Evolutionary conservation across 2,888 invertebrate genomes (phyloP).

Genomic region (Metellina segmentata): DNA sequence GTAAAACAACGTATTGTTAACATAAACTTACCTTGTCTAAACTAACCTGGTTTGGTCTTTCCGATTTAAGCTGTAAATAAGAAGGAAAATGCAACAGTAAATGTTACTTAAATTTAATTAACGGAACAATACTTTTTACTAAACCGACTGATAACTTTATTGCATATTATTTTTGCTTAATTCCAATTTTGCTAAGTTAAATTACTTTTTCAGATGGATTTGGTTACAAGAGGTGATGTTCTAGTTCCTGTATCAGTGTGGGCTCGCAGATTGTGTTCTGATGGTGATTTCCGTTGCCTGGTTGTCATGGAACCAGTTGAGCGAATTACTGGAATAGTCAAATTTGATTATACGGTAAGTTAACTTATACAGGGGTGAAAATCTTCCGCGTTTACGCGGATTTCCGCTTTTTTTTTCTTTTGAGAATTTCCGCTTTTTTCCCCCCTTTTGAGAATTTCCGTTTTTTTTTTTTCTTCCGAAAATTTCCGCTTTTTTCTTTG

Average conservation of each 20-base stretch:
- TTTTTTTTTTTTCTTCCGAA: too few relatives aligned
- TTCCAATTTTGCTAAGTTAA: neutral
- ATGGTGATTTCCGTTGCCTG: conserved; percentile 83
- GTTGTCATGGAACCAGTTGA: conserved; percentile 86
- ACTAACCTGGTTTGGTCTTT: too few relatives aligned
- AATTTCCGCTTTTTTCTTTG: too few relatives aligned
- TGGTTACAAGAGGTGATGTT: conserved; percentile 84
- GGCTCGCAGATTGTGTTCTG: conserved; percentile 82
- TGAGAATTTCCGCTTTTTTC: too few relatives aligned
- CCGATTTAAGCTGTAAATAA: too few relatives aligned
- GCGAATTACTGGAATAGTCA: conserved; percentile 84
- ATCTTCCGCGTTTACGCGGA: too few relatives aligned
- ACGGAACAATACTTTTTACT: neutral
- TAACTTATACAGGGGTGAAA: too few relatives aligned
- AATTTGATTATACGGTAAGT: conserved; percentile 55
- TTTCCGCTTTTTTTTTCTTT: too few relatives aligned
- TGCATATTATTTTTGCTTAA: neutral
- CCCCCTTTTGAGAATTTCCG: too few relatives aligned
- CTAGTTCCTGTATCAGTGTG: conserved; percentile 86
- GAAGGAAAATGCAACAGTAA: too few relatives aligned
- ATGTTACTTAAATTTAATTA: neutral
- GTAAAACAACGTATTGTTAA: too few relatives aligned
- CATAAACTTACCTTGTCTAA: too few relatives aligned
- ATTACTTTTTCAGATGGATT: conserved; percentile 84
- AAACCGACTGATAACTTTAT: neutral